These are phyloP conservation scores for Columba janthina DNA, from an alignment of 2,113 vertebrate species.

Conservation along the genomic window DNA sequence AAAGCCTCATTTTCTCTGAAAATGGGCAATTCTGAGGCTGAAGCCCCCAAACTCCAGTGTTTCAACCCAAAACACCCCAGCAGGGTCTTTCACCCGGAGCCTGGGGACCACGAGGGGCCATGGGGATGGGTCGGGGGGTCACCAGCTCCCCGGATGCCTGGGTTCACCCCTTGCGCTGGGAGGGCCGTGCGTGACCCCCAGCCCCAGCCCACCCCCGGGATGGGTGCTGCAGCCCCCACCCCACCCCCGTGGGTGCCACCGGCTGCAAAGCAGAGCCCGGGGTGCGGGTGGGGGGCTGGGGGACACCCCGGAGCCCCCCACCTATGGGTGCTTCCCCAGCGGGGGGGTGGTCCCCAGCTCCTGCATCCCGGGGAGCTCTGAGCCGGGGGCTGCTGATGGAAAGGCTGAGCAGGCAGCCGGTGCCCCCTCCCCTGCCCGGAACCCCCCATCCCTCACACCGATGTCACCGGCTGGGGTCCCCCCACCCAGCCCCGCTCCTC, in stretches of 20 bases:
- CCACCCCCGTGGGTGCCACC: not conserved
- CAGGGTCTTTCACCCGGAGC: not conserved
- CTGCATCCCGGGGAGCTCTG: not conserved
- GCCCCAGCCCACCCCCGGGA: not conserved
- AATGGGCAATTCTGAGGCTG: not conserved
- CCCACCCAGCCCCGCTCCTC: too few relatives aligned
- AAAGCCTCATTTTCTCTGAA: fast-evolving
- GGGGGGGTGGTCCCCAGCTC: not conserved
- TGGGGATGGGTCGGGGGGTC: not conserved
- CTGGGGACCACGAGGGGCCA: fast-evolving
- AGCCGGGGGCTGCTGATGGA: not conserved
- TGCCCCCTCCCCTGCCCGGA: not conserved
- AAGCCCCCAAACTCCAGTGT: not conserved
- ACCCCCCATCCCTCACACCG: too few relatives aligned
- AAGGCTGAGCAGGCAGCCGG: too few relatives aligned
- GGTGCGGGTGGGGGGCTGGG: not conserved
- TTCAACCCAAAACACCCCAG: not conserved
- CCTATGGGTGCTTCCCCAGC: not conserved
- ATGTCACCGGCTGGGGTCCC: too few relatives aligned
- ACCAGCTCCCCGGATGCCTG: fast-evolving
- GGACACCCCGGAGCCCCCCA: not conserved
- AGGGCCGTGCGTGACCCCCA: not conserved
- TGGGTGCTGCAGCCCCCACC: not conserved
- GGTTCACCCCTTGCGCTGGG: not conserved
- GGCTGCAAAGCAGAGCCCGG: too few relatives aligned